phyloP scores from a whole-genome alignment of 2,888 invertebrate genomes.

The Polylopha cassiicola region DNA sequence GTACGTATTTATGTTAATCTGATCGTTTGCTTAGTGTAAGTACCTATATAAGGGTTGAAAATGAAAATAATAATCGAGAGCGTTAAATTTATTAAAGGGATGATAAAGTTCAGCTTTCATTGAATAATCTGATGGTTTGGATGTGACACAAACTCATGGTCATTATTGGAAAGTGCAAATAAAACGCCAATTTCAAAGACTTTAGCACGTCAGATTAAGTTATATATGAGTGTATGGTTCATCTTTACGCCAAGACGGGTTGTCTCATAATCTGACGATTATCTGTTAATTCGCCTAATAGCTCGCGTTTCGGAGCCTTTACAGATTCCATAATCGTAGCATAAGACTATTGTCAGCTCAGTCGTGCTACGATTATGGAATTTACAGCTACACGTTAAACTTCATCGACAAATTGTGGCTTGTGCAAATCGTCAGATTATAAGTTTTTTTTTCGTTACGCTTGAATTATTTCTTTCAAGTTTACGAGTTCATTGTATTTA shows the following conservation, averaged over 20 bases:
- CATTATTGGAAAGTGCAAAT: constrained; percentile 9
- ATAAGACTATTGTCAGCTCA: too few species aligned
- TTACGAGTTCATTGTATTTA: too few species aligned
- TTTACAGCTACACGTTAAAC: too few species aligned
- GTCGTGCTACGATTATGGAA: too few species aligned
- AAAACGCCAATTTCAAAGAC: constrained; percentile 12
- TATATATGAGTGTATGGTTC: constrained; percentile 8
- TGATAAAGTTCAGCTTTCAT: constrained; percentile 3
- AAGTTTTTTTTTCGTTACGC: too few species aligned
- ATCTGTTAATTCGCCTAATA: constrained; percentile 8
- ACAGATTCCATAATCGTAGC: too few species aligned
- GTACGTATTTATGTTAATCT: not conserved
- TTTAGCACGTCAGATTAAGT: constrained; percentile 14
- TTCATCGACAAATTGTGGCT: too few species aligned
- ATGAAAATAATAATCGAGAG: constrained; percentile 4
- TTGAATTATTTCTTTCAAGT: too few species aligned
- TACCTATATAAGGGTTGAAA: not conserved
- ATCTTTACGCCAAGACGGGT: constrained; percentile 7
- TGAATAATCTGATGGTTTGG: constrained; percentile 11
- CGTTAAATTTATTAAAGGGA: constrained; percentile 9
- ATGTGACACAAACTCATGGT: constrained; percentile 7
- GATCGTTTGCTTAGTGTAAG: not conserved
- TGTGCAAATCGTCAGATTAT: too few species aligned
- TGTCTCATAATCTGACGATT: constrained; percentile 15
- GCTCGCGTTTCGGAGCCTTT: too few species aligned